Conservation (phyloP, 2,113 vertebrate genomes). For the Myotis lucifugus region DNA sequence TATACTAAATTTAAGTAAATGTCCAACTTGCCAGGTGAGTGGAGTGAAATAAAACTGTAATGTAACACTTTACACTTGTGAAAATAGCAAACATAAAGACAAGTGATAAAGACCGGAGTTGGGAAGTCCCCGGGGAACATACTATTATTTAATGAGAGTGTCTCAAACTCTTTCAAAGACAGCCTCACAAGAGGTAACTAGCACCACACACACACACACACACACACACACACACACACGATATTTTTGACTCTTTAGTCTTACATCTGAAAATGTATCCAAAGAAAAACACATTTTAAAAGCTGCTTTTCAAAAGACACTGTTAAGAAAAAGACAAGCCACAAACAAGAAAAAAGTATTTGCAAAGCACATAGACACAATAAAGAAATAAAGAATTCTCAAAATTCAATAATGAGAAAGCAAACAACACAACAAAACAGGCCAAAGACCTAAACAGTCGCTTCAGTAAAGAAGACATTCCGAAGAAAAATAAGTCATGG, state of each 20-base stretch:
- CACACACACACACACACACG: neutral
- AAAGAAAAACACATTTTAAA: constrained; percentile 28
- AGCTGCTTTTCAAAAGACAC: constrained; percentile 13
- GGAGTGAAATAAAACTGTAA: neutral
- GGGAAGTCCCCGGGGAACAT: neutral
- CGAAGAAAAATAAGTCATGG: neutral
- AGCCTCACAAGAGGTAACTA: neutral
- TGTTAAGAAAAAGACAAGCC: neutral
- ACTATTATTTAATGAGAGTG: neutral
- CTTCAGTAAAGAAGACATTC: neutral
- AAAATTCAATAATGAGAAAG: neutral
- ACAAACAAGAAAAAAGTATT: neutral
- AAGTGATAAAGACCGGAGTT: neutral
- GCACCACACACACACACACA: neutral
- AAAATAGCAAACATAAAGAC: neutral
- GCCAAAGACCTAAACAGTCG: neutral
- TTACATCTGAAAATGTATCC: neutral
- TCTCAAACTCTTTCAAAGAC: neutral
- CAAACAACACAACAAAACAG: neutral
- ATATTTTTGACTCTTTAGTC: neutral
- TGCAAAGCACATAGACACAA: neutral
- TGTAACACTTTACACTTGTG: neutral
- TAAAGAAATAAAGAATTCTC: neutral
- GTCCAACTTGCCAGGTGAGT: neutral
- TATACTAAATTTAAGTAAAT: neutral